A percentile compares a stretch with the other conserved stretches of the same genome.
phyloP scores from a whole-genome alignment of 2,113 vertebrate genomes.

The Manacus vitellinus region DNA sequence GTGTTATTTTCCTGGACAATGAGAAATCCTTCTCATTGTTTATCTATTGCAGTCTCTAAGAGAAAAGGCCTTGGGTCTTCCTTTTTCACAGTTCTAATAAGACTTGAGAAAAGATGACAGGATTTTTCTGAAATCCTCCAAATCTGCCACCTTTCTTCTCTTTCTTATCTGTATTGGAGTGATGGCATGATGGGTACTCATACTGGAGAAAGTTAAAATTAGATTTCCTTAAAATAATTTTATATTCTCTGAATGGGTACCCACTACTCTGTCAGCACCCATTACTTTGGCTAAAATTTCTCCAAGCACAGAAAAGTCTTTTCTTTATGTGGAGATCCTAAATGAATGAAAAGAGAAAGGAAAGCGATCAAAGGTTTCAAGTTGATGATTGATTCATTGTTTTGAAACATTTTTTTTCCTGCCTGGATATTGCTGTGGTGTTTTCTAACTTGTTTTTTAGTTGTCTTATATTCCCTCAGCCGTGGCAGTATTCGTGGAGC shows the following conservation, averaged over 20 bases:
- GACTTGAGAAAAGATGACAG: not conserved
- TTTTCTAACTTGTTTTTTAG: conserved; percentile 66
- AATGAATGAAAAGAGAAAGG: conserved; percentile 3
- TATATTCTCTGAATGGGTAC: conserved; percentile 23
- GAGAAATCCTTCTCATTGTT: not conserved
- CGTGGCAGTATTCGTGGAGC: conserved; percentile 53
- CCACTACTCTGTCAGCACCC: not conserved
- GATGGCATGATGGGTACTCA: not conserved
- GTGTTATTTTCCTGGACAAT: not conserved
- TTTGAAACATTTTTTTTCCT: not conserved
- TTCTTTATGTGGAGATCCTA: not conserved
- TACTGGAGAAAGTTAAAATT: conserved; percentile 44
- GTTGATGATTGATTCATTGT: conserved; percentile 24
- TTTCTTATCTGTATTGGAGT: not conserved
- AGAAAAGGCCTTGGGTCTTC: not conserved
- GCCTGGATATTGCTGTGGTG: conserved; percentile 39
- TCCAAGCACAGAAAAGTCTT: not conserved
- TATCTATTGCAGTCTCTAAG: not conserved
- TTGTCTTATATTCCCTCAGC: conserved; percentile 68
- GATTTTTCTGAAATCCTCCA: not conserved
- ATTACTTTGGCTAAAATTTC: not conserved
- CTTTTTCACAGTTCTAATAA: not conserved
- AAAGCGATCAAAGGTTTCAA: not conserved
- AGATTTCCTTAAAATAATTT: conserved; percentile 10
- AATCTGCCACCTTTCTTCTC: not conserved